Evolutionary conservation across 2,888 invertebrate species (phyloP).

Genomic region (Hecatera dysodea): DNA sequence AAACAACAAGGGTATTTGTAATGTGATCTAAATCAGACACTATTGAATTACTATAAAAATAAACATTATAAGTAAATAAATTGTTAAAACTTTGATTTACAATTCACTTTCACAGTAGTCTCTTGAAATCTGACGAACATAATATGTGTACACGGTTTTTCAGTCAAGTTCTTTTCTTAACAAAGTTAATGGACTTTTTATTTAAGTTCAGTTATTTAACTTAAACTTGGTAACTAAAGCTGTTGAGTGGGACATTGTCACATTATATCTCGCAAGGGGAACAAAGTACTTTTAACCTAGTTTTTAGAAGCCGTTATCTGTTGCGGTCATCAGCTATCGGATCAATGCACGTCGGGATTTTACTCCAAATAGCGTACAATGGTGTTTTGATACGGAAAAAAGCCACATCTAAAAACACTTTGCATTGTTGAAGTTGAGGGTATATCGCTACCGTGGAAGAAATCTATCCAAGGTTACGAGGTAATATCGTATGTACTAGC

Average conservation of each 20-base stretch:
- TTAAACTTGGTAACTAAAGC: constrained; percentile 40
- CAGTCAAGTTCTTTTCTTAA: constrained; percentile 22
- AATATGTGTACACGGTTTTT: neutral
- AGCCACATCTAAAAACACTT: too few species aligned
- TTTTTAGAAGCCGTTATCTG: constrained; percentile 16
- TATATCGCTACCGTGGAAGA: too few species aligned
- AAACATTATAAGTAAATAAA: neutral
- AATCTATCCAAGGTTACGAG: too few species aligned
- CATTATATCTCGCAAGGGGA: constrained; percentile 13
- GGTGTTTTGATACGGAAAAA: neutral
- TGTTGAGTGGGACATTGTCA: constrained; percentile 30
- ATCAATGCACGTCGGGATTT: neutral
- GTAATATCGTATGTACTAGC: too few species aligned
- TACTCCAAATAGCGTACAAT: neutral
- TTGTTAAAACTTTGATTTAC: neutral
- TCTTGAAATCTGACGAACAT: neutral
- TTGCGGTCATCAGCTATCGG: constrained; percentile 25
- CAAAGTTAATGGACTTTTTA: constrained; percentile 47
- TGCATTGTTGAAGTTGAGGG: too few species aligned
- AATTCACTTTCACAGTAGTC: neutral
- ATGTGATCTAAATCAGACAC: neutral
- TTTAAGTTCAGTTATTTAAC: constrained; percentile 35
- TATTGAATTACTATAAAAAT: neutral
- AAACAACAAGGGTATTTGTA: neutral
- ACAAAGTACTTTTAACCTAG: constrained; percentile 48